Base-by-base conservation (phyloP, 2,888 invertebrate genomes). In the Cotesia congregata region DNA sequence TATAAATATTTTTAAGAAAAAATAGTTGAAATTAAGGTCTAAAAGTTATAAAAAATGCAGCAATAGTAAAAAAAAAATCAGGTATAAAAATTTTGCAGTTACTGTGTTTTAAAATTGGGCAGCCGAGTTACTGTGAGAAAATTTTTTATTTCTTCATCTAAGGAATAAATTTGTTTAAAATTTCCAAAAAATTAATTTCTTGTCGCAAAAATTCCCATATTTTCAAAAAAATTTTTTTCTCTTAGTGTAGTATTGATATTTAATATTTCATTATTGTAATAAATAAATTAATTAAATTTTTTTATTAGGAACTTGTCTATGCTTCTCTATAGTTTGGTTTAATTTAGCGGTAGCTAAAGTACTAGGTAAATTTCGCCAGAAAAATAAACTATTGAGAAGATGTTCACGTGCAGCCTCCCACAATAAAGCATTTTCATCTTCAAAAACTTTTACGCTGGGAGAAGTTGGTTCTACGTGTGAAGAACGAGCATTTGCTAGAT, bases 301-400 rank as follows among this genome's bases (percentile, higher is more conserved):
- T 67, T 50, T 12, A 40, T n/a, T 30, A 95, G 96, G 96, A 59
- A 93, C 93, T 0, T 84, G 93, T 17, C 91, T 96, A 70, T 95
- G 95, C 87, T 83, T 93, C 61, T 92, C 94, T 77, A 95, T 96
- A 85, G 95, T 95, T 75, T 93, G 93, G 89, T 96, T 96, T 90
- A 97, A 97, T 90, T 89, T 95, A 84, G 94, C 95, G 7, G 96
- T 97, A 77, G 95, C 95, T 78, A 91, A 93, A 79, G 94, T 95
- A 50, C 90, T 96, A 78, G 94, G 92, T 85, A 92, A 92, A 77
- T 91, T 94, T 69, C 88, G 88, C 64, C 84, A 85, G 6, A 84
- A 84, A 3, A 82, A 84, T n/a, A 88, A 86, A 20, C 85, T 83
- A 17, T 82, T 89, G 12, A 83, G 87, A 20, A 84, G 87, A 61